Percentiles rank a stretch among this genome's conserved stretches.
These are phyloP conservation scores for Zygogramma bicolorata DNA, from an alignment of 2,888 invertebrate genomes.

Conservation along the genomic window DNA sequence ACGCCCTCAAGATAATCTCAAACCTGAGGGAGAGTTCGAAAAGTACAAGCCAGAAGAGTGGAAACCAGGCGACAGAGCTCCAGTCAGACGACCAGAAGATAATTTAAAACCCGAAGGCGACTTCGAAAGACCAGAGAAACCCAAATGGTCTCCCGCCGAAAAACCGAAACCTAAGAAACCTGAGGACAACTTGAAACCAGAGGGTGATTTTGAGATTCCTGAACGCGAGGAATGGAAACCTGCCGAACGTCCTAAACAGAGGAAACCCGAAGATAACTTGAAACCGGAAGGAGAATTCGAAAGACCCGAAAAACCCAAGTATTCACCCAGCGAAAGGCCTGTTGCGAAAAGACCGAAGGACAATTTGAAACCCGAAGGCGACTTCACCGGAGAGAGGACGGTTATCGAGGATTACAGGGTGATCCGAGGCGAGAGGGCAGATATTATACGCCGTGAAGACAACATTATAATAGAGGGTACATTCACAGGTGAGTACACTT, in stretches of 20 bases:
- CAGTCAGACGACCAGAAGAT: slow-evolving; percentile 60
- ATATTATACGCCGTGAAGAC: slow-evolving; percentile 74
- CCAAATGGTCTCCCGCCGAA: slow-evolving; percentile 64
- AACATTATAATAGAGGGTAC: slow-evolving; percentile 76
- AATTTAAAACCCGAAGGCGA: slow-evolving; percentile 72
- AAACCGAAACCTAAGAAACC: slow-evolving; percentile 63
- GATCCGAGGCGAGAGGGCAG: slow-evolving; percentile 74
- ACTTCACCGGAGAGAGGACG: slow-evolving; percentile 68
- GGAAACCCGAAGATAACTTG: slow-evolving; percentile 63
- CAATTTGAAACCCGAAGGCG: slow-evolving; percentile 66
- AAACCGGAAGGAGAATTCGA: slow-evolving; percentile 62
- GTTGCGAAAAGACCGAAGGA: slow-evolving; percentile 66
- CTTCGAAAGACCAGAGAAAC: slow-evolving; percentile 66
- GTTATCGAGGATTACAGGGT: slow-evolving; percentile 72
- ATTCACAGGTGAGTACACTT: slow-evolving; percentile 72
- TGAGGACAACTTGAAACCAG: slow-evolving; percentile 68
- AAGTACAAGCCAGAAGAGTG: slow-evolving; percentile 66
- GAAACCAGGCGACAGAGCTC: slow-evolving; percentile 60
- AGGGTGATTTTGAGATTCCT: slow-evolving; percentile 66
- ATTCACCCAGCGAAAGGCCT: slow-evolving; percentile 65
- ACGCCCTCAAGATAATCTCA: slow-evolving; percentile 68
- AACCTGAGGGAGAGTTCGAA: slow-evolving; percentile 68
- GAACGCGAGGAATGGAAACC: slow-evolving; percentile 56
- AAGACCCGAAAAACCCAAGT: slow-evolving; percentile 62
- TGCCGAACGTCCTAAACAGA: slow-evolving; percentile 62